These are phyloP conservation scores for Apis florea DNA, from an alignment of 1,140 invertebrate genomes.

Conservation along the genomic window DNA sequence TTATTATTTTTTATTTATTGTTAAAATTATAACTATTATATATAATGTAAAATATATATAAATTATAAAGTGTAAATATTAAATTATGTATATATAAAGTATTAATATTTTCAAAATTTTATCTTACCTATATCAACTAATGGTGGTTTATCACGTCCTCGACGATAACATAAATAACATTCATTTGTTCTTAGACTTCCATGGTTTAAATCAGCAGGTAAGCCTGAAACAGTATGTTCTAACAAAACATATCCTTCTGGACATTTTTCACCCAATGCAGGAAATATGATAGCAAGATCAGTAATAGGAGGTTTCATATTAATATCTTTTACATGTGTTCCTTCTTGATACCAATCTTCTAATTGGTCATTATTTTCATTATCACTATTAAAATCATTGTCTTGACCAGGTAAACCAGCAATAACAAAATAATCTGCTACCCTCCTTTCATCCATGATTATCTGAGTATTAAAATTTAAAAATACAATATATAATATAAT, in stretches of 20 bases:
- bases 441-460: constrained; percentile 88
- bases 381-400: constrained; percentile 69
- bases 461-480: neutral
- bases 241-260: constrained; percentile 91
- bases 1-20: neutral
- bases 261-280: constrained; percentile 90
- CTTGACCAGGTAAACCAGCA: constrained; percentile 92
- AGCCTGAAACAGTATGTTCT: constrained; percentile 91
- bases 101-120: neutral
- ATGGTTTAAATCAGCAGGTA: constrained; percentile 97
- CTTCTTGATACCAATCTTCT: constrained; percentile 90
- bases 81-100: too few species aligned
- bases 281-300: constrained; percentile 95
- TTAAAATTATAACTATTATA: neutral
- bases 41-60: too few species aligned
- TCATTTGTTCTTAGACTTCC: constrained; percentile 95
- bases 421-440: constrained; percentile 98
- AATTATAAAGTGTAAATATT: too few species aligned
- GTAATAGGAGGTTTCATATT: constrained; percentile 94
- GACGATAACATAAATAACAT: constrained; percentile 94
- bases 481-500: neutral
- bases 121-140: constrained; percentile 96
- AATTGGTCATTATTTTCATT: constrained; percentile 82
- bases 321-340: constrained; percentile 88
- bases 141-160: constrained; percentile 96